phyloP scores from a whole-genome alignment of 1,140 invertebrate species.

The Sogatella furcifera region DNA sequence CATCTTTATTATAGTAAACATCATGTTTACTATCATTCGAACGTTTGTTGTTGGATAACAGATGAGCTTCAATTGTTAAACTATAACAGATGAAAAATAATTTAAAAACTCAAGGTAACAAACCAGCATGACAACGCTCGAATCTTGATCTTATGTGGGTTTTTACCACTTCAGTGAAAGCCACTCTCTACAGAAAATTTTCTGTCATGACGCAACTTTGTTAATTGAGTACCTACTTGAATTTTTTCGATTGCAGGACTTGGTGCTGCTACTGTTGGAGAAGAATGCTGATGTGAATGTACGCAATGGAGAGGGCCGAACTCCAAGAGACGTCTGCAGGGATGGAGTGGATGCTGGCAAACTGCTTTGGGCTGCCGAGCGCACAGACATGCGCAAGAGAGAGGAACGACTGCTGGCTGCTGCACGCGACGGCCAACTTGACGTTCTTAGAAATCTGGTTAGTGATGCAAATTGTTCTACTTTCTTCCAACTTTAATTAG shows the following conservation, averaged over 20 bases:
- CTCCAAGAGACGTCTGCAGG: constrained; percentile 42
- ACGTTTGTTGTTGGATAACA: no score
- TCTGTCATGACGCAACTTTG: background rate
- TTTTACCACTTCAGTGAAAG: no score
- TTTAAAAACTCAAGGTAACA: no score
- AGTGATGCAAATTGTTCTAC: background rate
- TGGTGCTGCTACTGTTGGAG: constrained; percentile 51
- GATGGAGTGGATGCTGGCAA: constrained; percentile 40
- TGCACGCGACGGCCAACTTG: constrained; percentile 44
- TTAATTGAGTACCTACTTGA: background rate
- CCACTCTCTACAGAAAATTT: background rate
- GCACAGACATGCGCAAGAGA: constrained; percentile 38
- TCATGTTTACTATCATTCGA: no score
- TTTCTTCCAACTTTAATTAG: no score
- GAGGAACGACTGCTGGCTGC: constrained; percentile 45
- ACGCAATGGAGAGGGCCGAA: constrained; percentile 44
- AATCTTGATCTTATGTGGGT: no score
- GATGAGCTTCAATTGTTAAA: no score
- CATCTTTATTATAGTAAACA: no score
- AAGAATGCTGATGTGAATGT: constrained; percentile 59
- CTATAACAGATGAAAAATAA: no score
- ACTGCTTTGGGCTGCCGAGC: constrained; percentile 47
- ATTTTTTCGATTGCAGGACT: constrained; percentile 36
- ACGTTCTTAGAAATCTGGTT: constrained; percentile 44
- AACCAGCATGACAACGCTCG: no score